Conservation (phyloP, 1,140 invertebrate species). For the Macrosteles quadrilineatus region DNA sequence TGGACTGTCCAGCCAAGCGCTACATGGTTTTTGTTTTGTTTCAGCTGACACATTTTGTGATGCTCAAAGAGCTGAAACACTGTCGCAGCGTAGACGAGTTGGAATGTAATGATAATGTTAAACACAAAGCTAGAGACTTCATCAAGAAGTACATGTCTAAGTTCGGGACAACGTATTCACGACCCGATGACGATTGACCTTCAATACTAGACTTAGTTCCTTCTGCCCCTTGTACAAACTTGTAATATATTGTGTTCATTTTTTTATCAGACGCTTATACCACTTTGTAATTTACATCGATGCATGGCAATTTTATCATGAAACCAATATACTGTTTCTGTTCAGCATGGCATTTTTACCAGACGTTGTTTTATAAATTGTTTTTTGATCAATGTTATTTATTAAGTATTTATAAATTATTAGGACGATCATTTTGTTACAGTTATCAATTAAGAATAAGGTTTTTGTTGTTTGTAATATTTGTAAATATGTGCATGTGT, state of each 20-base stretch:
- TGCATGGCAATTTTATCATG: neutral
- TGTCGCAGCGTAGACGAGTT: slow-evolving; percentile 85
- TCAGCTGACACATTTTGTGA: slow-evolving; percentile 93
- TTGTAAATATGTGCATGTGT: neutral
- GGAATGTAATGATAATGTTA: slow-evolving; percentile 89
- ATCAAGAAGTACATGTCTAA: slow-evolving; percentile 96
- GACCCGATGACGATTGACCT: slow-evolving; percentile 55
- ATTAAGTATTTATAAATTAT: neutral
- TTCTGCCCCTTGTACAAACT: neutral
- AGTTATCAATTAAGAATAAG: neutral
- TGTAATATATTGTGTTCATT: slow-evolving; percentile 5
- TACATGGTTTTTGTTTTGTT: slow-evolving; percentile 69
- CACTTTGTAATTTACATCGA: neutral
- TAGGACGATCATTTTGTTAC: neutral
- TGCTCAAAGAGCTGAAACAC: slow-evolving; percentile 89
- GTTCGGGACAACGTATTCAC: slow-evolving; percentile 73
- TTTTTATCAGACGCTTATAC: neutral
- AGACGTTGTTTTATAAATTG: neutral
- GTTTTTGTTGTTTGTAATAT: neutral
- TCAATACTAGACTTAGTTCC: neutral
- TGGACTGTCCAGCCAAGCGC: no score
- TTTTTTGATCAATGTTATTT: neutral
- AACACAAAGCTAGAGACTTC: slow-evolving; percentile 91
- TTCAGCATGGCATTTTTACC: no score
- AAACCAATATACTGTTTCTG: slow-evolving; percentile 4